phyloP scores from a whole-genome alignment of 2,797 vertebrate species.

The Lepilemur ruficaudatus region DNA sequence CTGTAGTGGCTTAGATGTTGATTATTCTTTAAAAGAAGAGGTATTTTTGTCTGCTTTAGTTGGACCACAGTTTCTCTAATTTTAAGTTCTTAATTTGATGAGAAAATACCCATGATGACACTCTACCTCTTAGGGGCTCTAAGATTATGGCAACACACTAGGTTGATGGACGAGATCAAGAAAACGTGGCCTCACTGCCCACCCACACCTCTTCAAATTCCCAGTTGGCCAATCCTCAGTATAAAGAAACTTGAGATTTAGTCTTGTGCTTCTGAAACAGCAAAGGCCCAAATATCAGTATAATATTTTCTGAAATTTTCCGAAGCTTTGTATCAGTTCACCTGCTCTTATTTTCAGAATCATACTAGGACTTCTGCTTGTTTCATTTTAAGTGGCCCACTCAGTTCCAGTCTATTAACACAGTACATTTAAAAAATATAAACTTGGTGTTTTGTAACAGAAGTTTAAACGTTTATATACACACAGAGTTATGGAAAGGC shows the following conservation, averaged over 20 bases:
- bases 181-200: not conserved
- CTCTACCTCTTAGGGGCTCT: not conserved
- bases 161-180: not conserved
- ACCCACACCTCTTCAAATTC: not conserved
- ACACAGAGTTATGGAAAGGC: not conserved
- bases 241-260: not conserved
- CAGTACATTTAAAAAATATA: not conserved
- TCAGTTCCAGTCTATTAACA: not conserved
- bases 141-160: not conserved
- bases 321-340: not conserved
- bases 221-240: not conserved
- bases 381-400: not conserved
- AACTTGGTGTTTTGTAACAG: not conserved
- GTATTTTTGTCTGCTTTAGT: not conserved
- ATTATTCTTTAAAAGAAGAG: not conserved
- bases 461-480: not conserved
- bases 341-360: not conserved
- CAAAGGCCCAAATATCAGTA: not conserved
- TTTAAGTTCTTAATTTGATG: not conserved
- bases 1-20: not conserved
- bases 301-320: not conserved
- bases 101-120: not conserved
- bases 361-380: not conserved
- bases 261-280: not conserved
- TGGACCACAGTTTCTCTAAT: not conserved